These are phyloP conservation scores for Gortyna flavago DNA, from an alignment of 2,888 invertebrate species.

Conservation along the genomic window DNA sequence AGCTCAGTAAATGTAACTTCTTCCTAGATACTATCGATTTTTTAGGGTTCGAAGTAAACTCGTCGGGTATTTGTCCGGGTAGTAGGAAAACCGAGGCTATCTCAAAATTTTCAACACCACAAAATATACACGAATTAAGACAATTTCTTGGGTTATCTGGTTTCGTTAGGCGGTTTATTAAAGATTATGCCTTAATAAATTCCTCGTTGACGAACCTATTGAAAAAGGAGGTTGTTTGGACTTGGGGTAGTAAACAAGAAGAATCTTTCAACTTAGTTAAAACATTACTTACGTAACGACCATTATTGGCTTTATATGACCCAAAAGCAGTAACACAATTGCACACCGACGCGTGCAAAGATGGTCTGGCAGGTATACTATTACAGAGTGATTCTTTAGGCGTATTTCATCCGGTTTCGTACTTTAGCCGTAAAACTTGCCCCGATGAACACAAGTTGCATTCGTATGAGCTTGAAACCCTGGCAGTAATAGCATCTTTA, in stretches of 20 bases:
- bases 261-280: not conserved
- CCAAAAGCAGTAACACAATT: conserved; percentile 4
- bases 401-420: not conserved
- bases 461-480: no score
- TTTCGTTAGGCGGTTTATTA: conserved; percentile 25
- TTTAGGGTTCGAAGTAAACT: conserved; percentile 29
- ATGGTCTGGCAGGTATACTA: conserved; percentile 8
- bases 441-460: conserved; percentile 11
- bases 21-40: conserved; percentile 15
- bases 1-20: conserved; percentile 28
- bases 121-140: conserved; percentile 27
- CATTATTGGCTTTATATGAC: conserved; percentile 7
- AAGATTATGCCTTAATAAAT: conserved; percentile 13
- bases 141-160: conserved; percentile 20
- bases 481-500: no score
- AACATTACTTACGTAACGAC: conserved; percentile 2
- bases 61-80: conserved; percentile 24
- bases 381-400: not conserved
- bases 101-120: not conserved
- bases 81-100: conserved; percentile 13
- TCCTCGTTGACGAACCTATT: not conserved
- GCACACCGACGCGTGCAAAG: conserved; percentile 13
- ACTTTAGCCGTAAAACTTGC: conserved; percentile 10
- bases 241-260: not conserved
- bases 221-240: not conserved